These are phyloP conservation scores for Babyrousa celebensis DNA, from an alignment of 2,797 vertebrate genomes.

Conservation along the genomic window DNA sequence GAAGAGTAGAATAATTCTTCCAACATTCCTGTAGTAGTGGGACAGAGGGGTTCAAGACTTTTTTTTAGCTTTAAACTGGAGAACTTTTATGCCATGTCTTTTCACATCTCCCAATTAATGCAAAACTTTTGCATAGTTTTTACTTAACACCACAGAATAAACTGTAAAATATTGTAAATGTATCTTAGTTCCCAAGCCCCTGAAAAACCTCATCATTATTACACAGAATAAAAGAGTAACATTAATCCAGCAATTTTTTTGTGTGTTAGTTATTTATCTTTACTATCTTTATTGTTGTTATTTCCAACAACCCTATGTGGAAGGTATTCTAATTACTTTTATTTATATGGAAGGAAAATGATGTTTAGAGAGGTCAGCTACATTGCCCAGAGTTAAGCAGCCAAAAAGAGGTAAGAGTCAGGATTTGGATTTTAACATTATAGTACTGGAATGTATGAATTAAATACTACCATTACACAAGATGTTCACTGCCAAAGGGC, in stretches of 20 bases:
- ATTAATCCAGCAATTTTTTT: background rate
- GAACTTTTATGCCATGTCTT: background rate
- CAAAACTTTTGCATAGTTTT: background rate
- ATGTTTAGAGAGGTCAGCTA: background rate
- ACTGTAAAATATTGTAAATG: background rate
- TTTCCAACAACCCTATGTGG: background rate
- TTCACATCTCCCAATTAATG: background rate
- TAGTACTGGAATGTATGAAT: background rate
- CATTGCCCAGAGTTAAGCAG: background rate
- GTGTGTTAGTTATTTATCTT: background rate
- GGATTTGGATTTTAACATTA: background rate
- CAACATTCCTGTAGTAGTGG: background rate
- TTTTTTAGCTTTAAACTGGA: background rate
- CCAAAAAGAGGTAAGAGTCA: background rate
- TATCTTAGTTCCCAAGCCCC: background rate
- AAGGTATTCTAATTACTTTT: background rate
- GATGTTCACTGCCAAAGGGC: background rate
- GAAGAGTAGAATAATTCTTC: background rate
- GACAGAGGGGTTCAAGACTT: background rate
- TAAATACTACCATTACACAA: background rate
- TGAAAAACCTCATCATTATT: background rate
- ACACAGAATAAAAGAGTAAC: background rate
- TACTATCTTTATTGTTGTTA: background rate
- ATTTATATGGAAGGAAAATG: background rate
- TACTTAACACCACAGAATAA: background rate